These are phyloP conservation scores for Drosophila funebris DNA, from an alignment of 1,140 invertebrate genomes.

Conservation along the genomic window DNA sequence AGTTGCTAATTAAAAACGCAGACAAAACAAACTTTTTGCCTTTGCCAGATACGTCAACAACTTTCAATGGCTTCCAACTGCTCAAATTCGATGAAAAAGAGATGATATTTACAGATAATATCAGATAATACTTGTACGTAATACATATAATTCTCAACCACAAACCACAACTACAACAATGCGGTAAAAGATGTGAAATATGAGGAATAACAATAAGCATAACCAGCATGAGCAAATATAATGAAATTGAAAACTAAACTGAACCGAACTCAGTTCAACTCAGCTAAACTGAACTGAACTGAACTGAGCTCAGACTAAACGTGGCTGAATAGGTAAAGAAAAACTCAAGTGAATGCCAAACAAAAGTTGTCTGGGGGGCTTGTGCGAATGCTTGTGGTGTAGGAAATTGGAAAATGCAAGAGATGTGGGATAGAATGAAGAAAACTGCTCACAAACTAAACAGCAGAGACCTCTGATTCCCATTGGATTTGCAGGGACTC, in stretches of 20 bases:
- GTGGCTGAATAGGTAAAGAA: conserved; percentile 38
- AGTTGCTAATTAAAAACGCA: conserved; percentile 57
- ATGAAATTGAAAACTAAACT: conserved; percentile 77
- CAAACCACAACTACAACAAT: conserved; percentile 53
- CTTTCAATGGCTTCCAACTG: conserved; percentile 22
- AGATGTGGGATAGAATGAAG: not conserved
- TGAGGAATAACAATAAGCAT: conserved; percentile 40
- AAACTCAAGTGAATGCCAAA: conserved; percentile 59
- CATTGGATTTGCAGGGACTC: conserved; percentile 31
- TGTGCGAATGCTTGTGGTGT: conserved; percentile 11
- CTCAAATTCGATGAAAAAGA: conserved; percentile 41
- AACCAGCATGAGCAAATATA: conserved; percentile 71
- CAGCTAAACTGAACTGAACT: not conserved
- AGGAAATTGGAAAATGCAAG: conserved; percentile 15
- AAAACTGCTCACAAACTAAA: conserved; percentile 46
- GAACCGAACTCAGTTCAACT: not conserved
- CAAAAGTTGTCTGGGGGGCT: conserved; percentile 41
- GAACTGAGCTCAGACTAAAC: conserved; percentile 41
- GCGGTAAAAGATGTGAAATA: conserved; percentile 27
- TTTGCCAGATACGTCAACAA: conserved; percentile 31
- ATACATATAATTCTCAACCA: conserved; percentile 53
- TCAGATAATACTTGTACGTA: conserved; percentile 44
- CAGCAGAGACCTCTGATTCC: conserved; percentile 21
- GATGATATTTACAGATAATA: conserved; percentile 67
- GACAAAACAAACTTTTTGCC: conserved; percentile 29